phyloP scores from a whole-genome alignment of 2,888 invertebrate species.

The Phyllotreta cruciferae region DNA sequence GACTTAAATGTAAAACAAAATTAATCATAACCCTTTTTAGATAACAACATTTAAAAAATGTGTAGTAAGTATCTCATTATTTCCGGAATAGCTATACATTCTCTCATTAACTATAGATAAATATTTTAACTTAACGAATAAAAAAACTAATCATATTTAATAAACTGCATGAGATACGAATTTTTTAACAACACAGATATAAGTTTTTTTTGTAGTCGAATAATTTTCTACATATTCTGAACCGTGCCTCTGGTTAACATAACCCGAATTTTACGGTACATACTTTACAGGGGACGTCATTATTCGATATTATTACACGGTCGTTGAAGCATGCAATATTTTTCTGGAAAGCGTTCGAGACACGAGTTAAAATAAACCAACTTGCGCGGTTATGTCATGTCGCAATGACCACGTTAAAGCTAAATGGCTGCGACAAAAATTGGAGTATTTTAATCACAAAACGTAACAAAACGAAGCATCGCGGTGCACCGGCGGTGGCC shows the following conservation, averaged over 20 bases:
- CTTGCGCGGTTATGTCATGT: constrained; percentile 20
- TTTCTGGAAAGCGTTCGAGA: constrained; percentile 7
- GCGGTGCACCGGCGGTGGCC: constrained; percentile 16
- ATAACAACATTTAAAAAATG: too few species aligned
- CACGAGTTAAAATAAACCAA: constrained; percentile 13
- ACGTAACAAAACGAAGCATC: constrained; percentile 8
- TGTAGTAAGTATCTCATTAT: too few species aligned
- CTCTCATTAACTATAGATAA: too few species aligned
- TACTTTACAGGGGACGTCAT: constrained; percentile 5
- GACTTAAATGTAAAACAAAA: too few species aligned
- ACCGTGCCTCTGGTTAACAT: constrained; percentile 7
- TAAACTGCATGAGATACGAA: too few species aligned
- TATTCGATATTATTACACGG: constrained; percentile 10
- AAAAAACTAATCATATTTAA: too few species aligned
- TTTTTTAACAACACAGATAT: too few species aligned
- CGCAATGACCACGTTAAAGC: constrained; percentile 24
- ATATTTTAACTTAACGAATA: too few species aligned
- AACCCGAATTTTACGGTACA: constrained; percentile 6
- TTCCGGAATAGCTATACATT: too few species aligned
- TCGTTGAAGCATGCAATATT: constrained; percentile 13
- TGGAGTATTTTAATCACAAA: constrained; percentile 25
- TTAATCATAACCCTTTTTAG: too few species aligned
- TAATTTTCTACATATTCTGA: not conserved
- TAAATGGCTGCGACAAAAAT: constrained; percentile 31
- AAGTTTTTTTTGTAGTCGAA: not conserved